phyloP scores from a whole-genome alignment of 2,113 vertebrate genomes.

The Seriola rivoliana region DNA sequence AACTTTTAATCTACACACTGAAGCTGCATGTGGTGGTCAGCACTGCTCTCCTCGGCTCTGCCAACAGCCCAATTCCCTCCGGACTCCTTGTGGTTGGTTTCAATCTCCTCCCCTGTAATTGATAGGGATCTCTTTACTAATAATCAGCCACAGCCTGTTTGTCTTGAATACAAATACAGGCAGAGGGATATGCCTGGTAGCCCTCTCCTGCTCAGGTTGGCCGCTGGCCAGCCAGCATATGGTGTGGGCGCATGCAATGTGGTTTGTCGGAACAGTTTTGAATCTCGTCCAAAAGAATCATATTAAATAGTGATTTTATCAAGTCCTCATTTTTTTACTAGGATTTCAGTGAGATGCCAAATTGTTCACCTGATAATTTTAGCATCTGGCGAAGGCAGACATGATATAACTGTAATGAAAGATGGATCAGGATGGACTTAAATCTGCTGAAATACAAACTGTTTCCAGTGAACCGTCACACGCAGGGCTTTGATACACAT shows the following conservation, averaged over 20 bases:
- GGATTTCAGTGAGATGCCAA: constrained; percentile 41
- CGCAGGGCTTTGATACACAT: constrained; percentile 2
- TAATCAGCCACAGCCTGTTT: constrained; percentile 62
- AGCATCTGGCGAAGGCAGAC: constrained; percentile 13
- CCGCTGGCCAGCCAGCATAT: constrained; percentile 69
- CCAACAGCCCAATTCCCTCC: constrained; percentile 39
- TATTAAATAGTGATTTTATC: constrained; percentile 68
- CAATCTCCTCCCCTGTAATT: constrained; percentile 63
- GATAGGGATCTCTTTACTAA: constrained; percentile 76
- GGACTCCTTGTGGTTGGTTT: constrained; percentile 57
- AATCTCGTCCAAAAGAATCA: constrained; percentile 66
- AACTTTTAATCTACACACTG: constrained; percentile 16
- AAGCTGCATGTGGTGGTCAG: constrained; percentile 30
- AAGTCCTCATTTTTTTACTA: constrained; percentile 11
- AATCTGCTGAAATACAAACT: constrained; percentile 26
- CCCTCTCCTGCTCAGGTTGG: constrained; percentile 56
- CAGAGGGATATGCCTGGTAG: constrained; percentile 57
- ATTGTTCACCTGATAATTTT: constrained; percentile 56
- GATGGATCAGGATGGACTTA: constrained; percentile 16
- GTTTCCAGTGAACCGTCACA: constrained; percentile 7
- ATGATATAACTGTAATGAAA: constrained; percentile 28
- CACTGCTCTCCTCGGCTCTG: not conserved
- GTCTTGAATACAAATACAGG: constrained; percentile 55
- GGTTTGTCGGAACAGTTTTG: constrained; percentile 57
- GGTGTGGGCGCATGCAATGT: constrained; percentile 42